Conservation (phyloP, 53 echinoderm and acorn worm species). For the Zoroaster sp. region DNA sequence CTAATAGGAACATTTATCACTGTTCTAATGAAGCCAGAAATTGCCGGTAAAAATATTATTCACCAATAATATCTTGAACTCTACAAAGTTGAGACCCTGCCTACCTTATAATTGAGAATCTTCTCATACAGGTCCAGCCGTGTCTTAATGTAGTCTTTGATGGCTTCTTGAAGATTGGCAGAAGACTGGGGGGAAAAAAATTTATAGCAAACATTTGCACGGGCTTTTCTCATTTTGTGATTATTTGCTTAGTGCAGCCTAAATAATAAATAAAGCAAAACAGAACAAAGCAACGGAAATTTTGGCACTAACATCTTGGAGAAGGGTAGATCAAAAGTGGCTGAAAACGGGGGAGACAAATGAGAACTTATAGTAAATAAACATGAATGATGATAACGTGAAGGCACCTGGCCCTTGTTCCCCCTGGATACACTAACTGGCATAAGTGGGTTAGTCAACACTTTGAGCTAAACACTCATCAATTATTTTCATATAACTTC, state of each 20-base stretch:
- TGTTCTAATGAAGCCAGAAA: background rate
- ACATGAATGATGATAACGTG: background rate
- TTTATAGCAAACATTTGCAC: background rate
- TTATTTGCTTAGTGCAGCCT: too few relatives aligned
- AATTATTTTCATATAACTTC: background rate
- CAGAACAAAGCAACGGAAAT: too few relatives aligned
- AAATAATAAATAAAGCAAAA: background rate
- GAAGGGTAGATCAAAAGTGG: background rate
- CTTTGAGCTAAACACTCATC: too few relatives aligned
- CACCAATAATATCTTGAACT: background rate
- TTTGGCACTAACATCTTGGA: background rate
- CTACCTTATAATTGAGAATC: slow-evolving; percentile 66
- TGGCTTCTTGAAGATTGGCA: slow-evolving; percentile 56
- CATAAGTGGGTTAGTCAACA: too few relatives aligned
- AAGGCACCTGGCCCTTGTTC: background rate
- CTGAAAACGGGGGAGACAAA: background rate
- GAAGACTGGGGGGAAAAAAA: slow-evolving; percentile 13
- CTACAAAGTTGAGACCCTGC: background rate
- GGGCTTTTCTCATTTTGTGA: too few relatives aligned
- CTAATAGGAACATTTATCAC: background rate
- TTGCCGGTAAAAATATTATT: background rate
- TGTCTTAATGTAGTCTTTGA: slow-evolving; percentile 46
- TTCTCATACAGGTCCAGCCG: slow-evolving; percentile 35
- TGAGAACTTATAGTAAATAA: too few relatives aligned
- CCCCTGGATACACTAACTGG: background rate